These are phyloP conservation scores for Hephaestus fuliginosus DNA, from an alignment of 2,797 vertebrate species.

Conservation along the genomic window DNA sequence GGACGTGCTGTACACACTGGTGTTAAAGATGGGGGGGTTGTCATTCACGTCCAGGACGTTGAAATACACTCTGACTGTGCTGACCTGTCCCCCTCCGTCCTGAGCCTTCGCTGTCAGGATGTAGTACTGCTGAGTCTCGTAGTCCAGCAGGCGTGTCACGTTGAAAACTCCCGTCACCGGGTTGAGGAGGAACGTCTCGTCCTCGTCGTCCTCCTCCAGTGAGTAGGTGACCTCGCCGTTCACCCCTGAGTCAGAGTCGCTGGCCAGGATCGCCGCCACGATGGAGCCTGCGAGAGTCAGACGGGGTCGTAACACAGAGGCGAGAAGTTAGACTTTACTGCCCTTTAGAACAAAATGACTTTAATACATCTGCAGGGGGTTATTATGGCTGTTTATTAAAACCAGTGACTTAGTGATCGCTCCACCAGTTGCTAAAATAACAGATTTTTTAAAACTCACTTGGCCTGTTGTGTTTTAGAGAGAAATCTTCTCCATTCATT, in stretches of 20 bases:
- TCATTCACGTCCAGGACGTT: conserved; percentile 96
- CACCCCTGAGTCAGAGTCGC: conserved; percentile 92
- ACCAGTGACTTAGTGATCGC: conserved; percentile 33
- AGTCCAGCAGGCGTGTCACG: conserved; percentile 91
- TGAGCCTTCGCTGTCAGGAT: conserved; percentile 90
- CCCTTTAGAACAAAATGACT: conserved; percentile 27
- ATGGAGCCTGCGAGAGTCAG: conserved; percentile 89
- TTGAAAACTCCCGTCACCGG: conserved; percentile 97
- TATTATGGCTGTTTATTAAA: conserved; percentile 50
- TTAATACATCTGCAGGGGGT: conserved; percentile 55
- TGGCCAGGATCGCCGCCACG: conserved; percentile 95
- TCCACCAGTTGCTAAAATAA: conserved; percentile 45
- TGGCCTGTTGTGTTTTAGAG: conserved; percentile 17
- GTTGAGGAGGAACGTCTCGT: conserved; percentile 93
- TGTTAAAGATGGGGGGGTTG: conserved; percentile 90
- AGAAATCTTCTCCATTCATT: background rate
- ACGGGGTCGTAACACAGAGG: conserved; percentile 42
- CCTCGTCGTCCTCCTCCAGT: conserved; percentile 94
- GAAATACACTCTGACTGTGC: conserved; percentile 93
- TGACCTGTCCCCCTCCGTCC: conserved; percentile 93
- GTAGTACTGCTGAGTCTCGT: conserved; percentile 92
- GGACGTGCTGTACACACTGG: conserved; percentile 88
- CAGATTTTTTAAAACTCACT: conserved; percentile 1
- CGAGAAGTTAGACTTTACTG: conserved; percentile 46
- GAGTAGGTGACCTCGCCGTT: conserved; percentile 96